phyloP scores from a whole-genome alignment of 2,797 vertebrate species.

The Ispidina lecontei region DNA sequence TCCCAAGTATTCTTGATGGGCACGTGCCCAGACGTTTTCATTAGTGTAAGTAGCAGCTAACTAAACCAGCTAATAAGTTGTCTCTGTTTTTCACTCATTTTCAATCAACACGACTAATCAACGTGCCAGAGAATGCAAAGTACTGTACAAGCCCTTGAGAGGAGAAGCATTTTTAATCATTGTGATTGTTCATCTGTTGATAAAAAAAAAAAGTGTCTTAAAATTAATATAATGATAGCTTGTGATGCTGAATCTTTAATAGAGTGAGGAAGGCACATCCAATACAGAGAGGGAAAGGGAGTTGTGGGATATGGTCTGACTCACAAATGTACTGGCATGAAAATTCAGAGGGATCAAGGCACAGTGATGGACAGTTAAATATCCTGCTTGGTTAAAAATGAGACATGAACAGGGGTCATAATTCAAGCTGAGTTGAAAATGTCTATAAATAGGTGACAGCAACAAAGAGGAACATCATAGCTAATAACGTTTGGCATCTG shows the following conservation, averaged over 20 bases:
- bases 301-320: background rate
- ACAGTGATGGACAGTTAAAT: background rate
- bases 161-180: slow-evolving; percentile 64
- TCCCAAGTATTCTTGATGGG: slow-evolving; percentile 47
- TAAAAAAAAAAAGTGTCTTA: slow-evolving; percentile 32
- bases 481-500: background rate
- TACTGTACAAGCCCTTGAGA: slow-evolving; percentile 48
- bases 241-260: slow-evolving; percentile 42
- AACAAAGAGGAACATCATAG: background rate
- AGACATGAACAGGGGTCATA: background rate
- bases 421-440: background rate
- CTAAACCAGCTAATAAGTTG: slow-evolving; percentile 61
- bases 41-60: slow-evolving; percentile 62
- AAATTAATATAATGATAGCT: slow-evolving; percentile 63
- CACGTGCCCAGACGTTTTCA: slow-evolving; percentile 51
- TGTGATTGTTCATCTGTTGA: slow-evolving; percentile 58
- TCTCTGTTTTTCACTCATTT: slow-evolving; percentile 65
- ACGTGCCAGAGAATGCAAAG: slow-evolving; percentile 57
- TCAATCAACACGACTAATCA: slow-evolving; percentile 66
- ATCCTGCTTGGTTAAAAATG: background rate
- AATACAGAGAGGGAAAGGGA: background rate
- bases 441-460: background rate
- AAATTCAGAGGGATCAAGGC: background rate
- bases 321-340: background rate
- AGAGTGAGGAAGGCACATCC: background rate